Conservation (phyloP, 2,888 invertebrate genomes). For the Crematogaster levior region DNA sequence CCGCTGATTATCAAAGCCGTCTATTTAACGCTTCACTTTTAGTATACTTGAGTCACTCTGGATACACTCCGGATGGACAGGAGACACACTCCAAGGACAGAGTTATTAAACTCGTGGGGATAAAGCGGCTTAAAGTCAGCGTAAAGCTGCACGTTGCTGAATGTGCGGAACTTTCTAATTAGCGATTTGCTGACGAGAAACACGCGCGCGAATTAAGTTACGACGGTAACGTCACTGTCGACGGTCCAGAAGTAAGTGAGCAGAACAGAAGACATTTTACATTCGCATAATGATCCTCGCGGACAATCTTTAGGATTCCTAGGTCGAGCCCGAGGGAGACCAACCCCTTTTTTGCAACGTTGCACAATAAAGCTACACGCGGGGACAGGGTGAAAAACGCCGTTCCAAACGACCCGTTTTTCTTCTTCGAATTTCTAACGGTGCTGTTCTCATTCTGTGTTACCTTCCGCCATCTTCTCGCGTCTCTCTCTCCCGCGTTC, state of each 20-base stretch:
- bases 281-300: conserved; percentile 77
- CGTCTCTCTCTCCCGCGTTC: conserved; percentile 24
- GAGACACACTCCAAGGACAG: no score
- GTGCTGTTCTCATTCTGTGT: conserved; percentile 56
- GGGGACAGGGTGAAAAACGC: conserved; percentile 25
- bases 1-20: neutral
- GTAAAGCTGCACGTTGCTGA: neutral
- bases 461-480: conserved; percentile 42
- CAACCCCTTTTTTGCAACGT: conserved; percentile 72
- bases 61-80: neutral
- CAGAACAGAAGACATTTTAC: conserved; percentile 76
- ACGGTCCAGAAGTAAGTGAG: conserved; percentile 76
- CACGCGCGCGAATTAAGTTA: conserved; percentile 30
- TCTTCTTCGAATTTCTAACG: conserved; percentile 71
- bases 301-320: conserved; percentile 49
- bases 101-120: neutral
- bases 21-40: neutral
- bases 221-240: conserved; percentile 62
- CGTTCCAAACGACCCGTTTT: conserved; percentile 44
- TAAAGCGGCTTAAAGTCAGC: no score
- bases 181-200: conserved; percentile 30
- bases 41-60: neutral
- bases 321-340: conserved; percentile 60
- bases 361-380: conserved; percentile 65
- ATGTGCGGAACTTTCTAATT: conserved; percentile 19